Conservation (phyloP, 2,113 vertebrate species). For the Tragelaphus buxtoni region DNA sequence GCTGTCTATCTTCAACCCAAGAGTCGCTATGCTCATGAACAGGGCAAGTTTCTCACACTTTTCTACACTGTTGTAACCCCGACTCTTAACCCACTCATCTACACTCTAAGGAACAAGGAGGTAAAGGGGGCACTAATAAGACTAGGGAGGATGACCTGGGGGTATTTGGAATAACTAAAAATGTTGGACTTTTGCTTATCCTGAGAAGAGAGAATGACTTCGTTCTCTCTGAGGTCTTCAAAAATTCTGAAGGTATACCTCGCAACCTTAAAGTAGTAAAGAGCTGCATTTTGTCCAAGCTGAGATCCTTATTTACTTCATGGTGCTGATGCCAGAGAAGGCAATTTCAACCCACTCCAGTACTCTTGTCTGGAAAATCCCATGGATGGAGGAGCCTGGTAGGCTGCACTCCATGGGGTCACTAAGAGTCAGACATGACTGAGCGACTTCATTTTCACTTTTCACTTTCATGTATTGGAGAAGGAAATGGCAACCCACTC, state of each 20-base stretch:
- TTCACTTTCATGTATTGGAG: no score
- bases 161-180: not conserved
- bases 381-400: no score
- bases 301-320: not conserved
- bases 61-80: conserved; percentile 56
- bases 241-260: not conserved
- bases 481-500: no score
- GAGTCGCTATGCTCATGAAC: not conserved
- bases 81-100: conserved; percentile 48
- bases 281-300: not conserved
- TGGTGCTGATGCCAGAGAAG: not conserved
- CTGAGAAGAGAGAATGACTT: not conserved
- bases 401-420: no score
- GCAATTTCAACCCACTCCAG: no score
- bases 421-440: no score
- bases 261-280: not conserved
- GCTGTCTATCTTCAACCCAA: conserved; percentile 61
- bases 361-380: no score
- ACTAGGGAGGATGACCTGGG: not conserved
- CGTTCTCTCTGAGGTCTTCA: not conserved
- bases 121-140: conserved; percentile 39
- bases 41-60: conserved; percentile 44
- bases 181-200: not conserved
- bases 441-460: no score
- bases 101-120: conserved; percentile 51